Conservation (phyloP, 2,888 invertebrate species). For the Gymnoscelis rufifasciata region DNA sequence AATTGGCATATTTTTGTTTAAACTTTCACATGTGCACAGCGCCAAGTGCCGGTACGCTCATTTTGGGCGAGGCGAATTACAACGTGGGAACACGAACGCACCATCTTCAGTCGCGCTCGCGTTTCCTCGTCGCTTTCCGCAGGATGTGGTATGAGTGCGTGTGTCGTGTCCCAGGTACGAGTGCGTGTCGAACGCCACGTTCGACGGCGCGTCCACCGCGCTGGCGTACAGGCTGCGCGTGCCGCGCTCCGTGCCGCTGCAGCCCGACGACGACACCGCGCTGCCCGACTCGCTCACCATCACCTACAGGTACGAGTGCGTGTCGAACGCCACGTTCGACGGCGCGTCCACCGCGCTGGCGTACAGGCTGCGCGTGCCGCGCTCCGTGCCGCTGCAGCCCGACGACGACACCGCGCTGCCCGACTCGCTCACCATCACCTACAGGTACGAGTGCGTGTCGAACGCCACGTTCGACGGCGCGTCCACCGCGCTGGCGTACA, state of each 20-base stretch:
- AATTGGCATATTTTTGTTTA: too few relatives aligned
- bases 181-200: slow-evolving; percentile 90
- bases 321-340: slow-evolving; percentile 92
- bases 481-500: slow-evolving; percentile 74
- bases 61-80: too few relatives aligned
- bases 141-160: too few relatives aligned
- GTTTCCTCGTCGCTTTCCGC: too few relatives aligned
- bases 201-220: slow-evolving; percentile 81
- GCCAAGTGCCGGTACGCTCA: too few relatives aligned
- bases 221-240: slow-evolving; percentile 80
- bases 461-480: slow-evolving; percentile 91
- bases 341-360: slow-evolving; percentile 76
- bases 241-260: slow-evolving; percentile 34
- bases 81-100: too few relatives aligned
- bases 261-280: slow-evolving; percentile 28
- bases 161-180: slow-evolving; percentile 9
- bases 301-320: slow-evolving; percentile 71
- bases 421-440: slow-evolving; percentile 56
- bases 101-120: too few relatives aligned
- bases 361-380: slow-evolving; percentile 76
- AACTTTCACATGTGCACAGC: too few relatives aligned
- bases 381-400: slow-evolving; percentile 23
- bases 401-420: slow-evolving; percentile 35
- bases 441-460: slow-evolving; percentile 80
- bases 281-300: slow-evolving; percentile 53